These are phyloP conservation scores for Halocynthia aurantium DNA, from an alignment of 23 tunicate genomes.

Conservation along the genomic window DNA sequence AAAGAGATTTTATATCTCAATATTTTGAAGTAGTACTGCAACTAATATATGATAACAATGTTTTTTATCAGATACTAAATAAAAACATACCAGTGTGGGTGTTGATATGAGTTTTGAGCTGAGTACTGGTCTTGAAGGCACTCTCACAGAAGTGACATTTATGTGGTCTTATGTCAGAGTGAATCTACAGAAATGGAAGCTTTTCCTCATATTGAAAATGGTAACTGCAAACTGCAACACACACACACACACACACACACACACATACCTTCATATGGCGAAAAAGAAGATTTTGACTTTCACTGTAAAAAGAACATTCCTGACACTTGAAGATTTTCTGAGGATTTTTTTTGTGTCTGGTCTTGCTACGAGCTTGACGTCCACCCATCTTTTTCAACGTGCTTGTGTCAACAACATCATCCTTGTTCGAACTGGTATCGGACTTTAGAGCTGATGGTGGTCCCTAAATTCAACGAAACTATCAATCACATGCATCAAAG, in stretches of 20 bases:
- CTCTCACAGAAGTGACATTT: constrained; percentile 95
- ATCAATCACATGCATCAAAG: background rate
- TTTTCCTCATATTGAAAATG: no score
- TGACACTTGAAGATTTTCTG: constrained; percentile 83
- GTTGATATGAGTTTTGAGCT: constrained; percentile 95
- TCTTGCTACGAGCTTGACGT: constrained; percentile 50
- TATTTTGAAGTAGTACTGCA: background rate
- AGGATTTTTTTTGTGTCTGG: constrained; percentile 48
- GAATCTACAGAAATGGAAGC: constrained; percentile 40
- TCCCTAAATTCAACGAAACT: constrained; percentile 19
- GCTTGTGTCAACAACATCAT: constrained; percentile 38
- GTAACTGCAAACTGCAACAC: background rate
- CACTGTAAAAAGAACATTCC: constrained; percentile 97
- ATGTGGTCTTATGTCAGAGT: constrained; percentile 95
- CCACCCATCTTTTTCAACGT: constrained; percentile 48
- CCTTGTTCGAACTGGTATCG: constrained; percentile 22
- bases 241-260: background rate
- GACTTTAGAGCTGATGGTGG: constrained; percentile 87
- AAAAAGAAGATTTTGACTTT: constrained; percentile 86
- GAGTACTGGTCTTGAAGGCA: constrained; percentile 95
- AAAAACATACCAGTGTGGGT: constrained; percentile 74
- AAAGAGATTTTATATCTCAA: background rate
- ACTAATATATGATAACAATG: background rate
- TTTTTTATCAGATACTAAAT: background rate
- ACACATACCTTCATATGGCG: constrained; percentile 87